These are phyloP conservation scores for Oreortyx pictus DNA, from an alignment of 2,797 vertebrate species.

Conservation along the genomic window DNA sequence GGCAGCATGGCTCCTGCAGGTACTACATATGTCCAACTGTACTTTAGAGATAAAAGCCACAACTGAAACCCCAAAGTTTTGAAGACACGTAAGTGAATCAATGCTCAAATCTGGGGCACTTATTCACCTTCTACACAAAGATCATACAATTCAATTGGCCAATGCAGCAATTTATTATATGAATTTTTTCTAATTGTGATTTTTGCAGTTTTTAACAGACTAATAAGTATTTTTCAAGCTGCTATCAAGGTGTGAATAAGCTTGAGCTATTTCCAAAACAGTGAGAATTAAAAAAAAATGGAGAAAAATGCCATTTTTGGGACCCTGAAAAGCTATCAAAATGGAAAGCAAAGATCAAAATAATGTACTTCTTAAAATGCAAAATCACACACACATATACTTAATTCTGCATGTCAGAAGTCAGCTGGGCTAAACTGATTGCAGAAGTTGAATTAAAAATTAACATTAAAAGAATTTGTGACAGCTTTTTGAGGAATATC, in stretches of 20 bases:
- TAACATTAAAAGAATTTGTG: background rate
- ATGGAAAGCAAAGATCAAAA: background rate
- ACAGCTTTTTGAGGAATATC: background rate
- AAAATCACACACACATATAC: background rate
- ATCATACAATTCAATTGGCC: background rate
- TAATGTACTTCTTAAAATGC: background rate
- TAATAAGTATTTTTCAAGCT: background rate
- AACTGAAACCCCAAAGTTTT: background rate
- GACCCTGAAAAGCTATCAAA: background rate
- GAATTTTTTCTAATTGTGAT: background rate
- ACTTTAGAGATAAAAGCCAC: background rate
- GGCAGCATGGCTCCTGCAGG: constrained; percentile 4
- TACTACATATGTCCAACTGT: background rate
- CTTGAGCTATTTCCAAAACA: background rate
- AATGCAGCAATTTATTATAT: background rate
- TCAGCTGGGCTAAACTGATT: background rate
- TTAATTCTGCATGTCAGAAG: background rate
- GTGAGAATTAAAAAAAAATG: background rate
- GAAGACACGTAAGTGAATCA: background rate
- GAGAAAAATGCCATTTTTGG: background rate
- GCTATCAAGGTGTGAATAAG: background rate
- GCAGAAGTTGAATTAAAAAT: background rate
- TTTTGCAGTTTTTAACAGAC: background rate
- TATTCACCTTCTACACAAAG: background rate
- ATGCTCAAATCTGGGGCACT: background rate